phyloP scores from a whole-genome alignment of 2,888 invertebrate genomes.

The Chesias legatella region DNA sequence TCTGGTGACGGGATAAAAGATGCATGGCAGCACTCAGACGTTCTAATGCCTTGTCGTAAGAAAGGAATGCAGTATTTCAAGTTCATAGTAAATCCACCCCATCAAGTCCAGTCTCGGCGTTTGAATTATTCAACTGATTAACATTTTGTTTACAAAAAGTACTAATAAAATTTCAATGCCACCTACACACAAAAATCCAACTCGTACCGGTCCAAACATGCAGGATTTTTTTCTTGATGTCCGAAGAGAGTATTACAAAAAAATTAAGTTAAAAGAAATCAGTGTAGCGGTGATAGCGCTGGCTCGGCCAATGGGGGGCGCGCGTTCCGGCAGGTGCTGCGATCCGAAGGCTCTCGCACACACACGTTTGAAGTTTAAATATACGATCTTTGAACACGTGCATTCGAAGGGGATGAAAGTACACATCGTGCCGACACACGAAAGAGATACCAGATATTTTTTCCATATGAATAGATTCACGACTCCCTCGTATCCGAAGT shows the following conservation, averaged over 20 bases:
- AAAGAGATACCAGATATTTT: slow-evolving; percentile 66
- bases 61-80: slow-evolving; percentile 11
- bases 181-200: slow-evolving; percentile 74
- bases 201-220: slow-evolving; percentile 75
- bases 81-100: slow-evolving; percentile 32
- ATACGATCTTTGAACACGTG: slow-evolving; percentile 78
- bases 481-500: slow-evolving; percentile 80
- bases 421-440: slow-evolving; percentile 36
- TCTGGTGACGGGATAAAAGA: no score
- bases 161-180: slow-evolving; percentile 67
- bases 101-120: slow-evolving; percentile 41
- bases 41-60: slow-evolving; percentile 5
- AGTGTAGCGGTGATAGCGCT: slow-evolving; percentile 76
- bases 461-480: slow-evolving; percentile 77
- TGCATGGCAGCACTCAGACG: no score
- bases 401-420: slow-evolving; percentile 76
- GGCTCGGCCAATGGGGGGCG: slow-evolving; percentile 71
- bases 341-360: slow-evolving; percentile 62
- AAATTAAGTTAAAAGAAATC: slow-evolving; percentile 77
- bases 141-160: slow-evolving; percentile 67
- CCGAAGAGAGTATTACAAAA: slow-evolving; percentile 73
- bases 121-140: slow-evolving; percentile 59
- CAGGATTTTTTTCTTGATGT: slow-evolving; percentile 73
- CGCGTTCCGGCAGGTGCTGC: slow-evolving; percentile 73
- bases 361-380: slow-evolving; percentile 61